phyloP scores from a whole-genome alignment of 2,113 vertebrate species.

The Micronycteris hirsuta region DNA sequence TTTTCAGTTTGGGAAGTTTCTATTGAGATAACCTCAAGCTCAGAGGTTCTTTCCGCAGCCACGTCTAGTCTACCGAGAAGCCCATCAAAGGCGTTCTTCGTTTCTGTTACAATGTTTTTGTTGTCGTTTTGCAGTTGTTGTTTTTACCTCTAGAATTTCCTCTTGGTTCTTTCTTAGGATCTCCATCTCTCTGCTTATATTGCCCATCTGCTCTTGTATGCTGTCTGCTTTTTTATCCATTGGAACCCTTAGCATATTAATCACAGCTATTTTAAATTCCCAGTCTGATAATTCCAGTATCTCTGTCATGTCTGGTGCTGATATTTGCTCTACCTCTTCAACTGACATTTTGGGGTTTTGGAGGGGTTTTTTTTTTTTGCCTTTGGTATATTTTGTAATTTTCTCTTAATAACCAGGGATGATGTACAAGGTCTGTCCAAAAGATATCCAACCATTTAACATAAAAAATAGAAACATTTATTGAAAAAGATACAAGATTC shows the following conservation, averaged over 20 bases:
- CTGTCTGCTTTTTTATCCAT: background rate
- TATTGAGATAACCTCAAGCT: background rate
- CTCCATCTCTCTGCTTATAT: background rate
- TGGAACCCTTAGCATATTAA: background rate
- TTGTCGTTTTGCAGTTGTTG: too few species aligned
- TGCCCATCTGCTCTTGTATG: background rate
- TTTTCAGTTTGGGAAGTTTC: background rate
- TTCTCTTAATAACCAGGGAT: background rate
- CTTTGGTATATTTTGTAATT: background rate
- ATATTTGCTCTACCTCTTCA: background rate
- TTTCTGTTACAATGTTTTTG: background rate
- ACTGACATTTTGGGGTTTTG: background rate
- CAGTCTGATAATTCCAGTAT: background rate
- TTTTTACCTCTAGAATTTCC: background rate
- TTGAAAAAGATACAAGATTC: too few species aligned
- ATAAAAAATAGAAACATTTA: too few species aligned
- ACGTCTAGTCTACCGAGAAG: background rate
- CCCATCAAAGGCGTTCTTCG: background rate
- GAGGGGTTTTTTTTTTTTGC: background rate
- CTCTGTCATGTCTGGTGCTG: background rate
- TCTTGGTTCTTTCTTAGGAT: background rate
- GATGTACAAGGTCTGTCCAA: background rate
- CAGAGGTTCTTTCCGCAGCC: background rate
- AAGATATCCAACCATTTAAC: too few species aligned
- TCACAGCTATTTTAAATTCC: background rate